A percentile compares a stretch with the other conserved stretches of the same genome.
Evolutionary conservation across 2,113 vertebrate species (phyloP).

Genomic region (Lamprologus speciosus): DNA sequence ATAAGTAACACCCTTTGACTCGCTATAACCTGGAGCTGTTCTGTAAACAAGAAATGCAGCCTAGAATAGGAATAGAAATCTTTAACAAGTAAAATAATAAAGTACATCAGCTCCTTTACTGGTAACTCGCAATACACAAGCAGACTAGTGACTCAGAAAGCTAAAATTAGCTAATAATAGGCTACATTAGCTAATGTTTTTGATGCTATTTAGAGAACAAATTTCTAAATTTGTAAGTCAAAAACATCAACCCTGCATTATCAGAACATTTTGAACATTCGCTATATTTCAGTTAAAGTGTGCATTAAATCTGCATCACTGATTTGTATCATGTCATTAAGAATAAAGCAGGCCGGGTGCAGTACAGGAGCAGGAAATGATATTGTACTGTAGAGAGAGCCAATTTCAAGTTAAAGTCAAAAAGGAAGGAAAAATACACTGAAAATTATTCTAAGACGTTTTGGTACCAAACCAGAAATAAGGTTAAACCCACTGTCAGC

Average conservation of each 20-base stretch:
- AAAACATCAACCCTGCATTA: not conserved
- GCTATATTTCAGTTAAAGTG: not conserved
- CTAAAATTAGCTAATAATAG: not conserved
- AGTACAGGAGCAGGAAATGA: not conserved
- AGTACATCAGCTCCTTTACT: not conserved
- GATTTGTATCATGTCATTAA: not conserved
- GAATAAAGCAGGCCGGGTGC: accelerated
- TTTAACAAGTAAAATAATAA: not conserved
- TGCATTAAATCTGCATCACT: not conserved
- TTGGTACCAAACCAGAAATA: not conserved
- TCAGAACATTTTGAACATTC: not conserved
- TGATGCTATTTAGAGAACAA: not conserved
- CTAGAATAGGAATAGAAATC: not conserved
- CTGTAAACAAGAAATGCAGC: not conserved
- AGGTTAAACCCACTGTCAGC: not conserved
- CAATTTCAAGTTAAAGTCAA: not conserved
- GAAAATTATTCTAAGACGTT: not conserved
- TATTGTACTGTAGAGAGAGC: not conserved
- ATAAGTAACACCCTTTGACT: not conserved
- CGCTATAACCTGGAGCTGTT: not conserved
- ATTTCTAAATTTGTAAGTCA: not conserved
- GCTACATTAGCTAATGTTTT: not conserved
- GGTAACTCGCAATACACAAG: not conserved
- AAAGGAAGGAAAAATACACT: not conserved
- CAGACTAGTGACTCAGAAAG: not conserved